Evolutionary conservation across 2,797 vertebrate genomes (phyloP), one percentile per base, ranked within the genome.

Genomic region (Myripristis jacobus): DNA sequence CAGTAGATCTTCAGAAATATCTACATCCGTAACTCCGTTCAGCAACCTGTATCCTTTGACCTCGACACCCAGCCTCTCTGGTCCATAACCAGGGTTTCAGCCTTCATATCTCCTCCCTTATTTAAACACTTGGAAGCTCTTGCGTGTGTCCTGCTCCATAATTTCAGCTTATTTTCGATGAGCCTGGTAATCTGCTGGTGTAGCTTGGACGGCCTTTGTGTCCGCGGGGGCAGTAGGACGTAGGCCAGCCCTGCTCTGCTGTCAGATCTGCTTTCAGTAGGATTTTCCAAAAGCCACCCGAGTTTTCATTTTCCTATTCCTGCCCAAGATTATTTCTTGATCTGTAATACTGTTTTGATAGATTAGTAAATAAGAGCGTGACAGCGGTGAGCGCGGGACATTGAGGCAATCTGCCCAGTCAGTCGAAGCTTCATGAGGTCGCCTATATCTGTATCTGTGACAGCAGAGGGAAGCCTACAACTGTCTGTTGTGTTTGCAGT

Each of bases 251-350:
- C 41, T 52, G 69, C 51, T 56, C 29, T 22, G 36, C 10, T 13
- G 29, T 31, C 29, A 31, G 29, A 31, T 31, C 29, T 31, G 29
- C 4, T 31, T 31, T 61, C 50, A 61, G 13, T 36, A 70, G 67
- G 57, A 61, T 55, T 54, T 16, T 61, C 21, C n/a, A n/a, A n/a
- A n/a, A n/a, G n/a, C n/a, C n/a, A n/a, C n/a, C n/a, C n/a, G n/a
- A n/a, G n/a, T n/a, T n/a, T n/a, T n/a, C n/a, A 70, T 62, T 70
- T 62, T 47, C 12, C 58, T 47, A n/a, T 54, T 47, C 27, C 41
- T 16, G 11, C 1, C 27, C 1, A 16, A 62, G 58, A 62, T 62
- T 70, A 70, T 16, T 31, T 47, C 34, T 54, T 61, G 50, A 62
- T 54, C 57, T 41, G 61, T 21, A 62, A 54, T 36, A 62, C 15